Evolutionary conservation across 2,888 invertebrate species (phyloP).

Genomic region (Macropis europaea): DNA sequence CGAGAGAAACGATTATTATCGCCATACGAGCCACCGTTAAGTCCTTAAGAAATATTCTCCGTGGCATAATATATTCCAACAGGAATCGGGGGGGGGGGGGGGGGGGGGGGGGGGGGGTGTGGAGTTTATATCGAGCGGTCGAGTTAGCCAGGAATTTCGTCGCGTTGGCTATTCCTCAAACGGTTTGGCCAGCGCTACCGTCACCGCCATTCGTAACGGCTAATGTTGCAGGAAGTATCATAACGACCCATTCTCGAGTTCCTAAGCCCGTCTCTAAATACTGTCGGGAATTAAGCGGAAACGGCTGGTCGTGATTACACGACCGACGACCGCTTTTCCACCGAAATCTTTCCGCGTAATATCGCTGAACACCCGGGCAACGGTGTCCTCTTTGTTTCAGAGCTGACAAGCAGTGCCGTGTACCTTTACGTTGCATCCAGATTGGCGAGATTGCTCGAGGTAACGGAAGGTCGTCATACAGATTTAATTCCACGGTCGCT

Average conservation of each 20-base stretch:
- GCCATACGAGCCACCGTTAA: slow-evolving; percentile 31
- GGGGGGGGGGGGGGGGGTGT: background rate
- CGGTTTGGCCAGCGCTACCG: slow-evolving; percentile 21
- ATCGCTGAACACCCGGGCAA: slow-evolving; percentile 2
- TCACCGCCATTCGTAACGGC: slow-evolving; percentile 36
- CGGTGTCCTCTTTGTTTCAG: slow-evolving; percentile 13
- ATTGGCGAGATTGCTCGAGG: too few species aligned
- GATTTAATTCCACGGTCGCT: too few species aligned
- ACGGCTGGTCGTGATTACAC: slow-evolving; percentile 28
- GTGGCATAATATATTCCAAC: slow-evolving; percentile 35
- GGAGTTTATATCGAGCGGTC: slow-evolving; percentile 18
- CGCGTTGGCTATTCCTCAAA: slow-evolving; percentile 49
- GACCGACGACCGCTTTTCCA: slow-evolving; percentile 8
- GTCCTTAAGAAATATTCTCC: slow-evolving; percentile 48
- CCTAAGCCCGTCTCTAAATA: slow-evolving; percentile 54
- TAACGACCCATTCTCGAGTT: slow-evolving; percentile 54
- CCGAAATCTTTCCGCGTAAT: slow-evolving; percentile 36
- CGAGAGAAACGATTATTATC: slow-evolving; percentile 46
- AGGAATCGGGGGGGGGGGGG: too few species aligned
- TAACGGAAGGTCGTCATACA: too few species aligned
- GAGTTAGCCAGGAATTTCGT: slow-evolving; percentile 48
- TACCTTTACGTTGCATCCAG: too few species aligned
- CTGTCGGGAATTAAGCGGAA: slow-evolving; percentile 45
- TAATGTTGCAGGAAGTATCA: slow-evolving; percentile 52
- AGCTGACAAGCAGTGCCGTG: too few species aligned